Conservation (phyloP, 2,888 invertebrate species). For the Trichopoda pennipes region DNA sequence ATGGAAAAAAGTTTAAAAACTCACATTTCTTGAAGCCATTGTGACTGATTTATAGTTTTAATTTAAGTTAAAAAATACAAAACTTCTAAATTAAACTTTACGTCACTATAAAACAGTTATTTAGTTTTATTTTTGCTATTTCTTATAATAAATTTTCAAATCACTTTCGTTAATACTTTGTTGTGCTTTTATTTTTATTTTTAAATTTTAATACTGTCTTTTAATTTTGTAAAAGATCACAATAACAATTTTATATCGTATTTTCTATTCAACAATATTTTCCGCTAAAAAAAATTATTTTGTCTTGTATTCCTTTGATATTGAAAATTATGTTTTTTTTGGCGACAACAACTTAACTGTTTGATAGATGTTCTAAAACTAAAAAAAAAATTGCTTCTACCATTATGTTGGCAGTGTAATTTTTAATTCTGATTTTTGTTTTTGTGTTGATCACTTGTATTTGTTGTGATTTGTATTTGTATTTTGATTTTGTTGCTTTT, state of each 20-base stretch:
- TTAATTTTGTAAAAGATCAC: neutral
- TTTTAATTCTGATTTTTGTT: constrained; percentile 42
- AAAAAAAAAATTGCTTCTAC: constrained; percentile 70
- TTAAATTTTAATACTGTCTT: constrained; percentile 32
- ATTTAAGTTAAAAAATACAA: neutral
- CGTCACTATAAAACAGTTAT: too few species aligned
- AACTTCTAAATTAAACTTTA: too few species aligned
- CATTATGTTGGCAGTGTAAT: constrained; percentile 19
- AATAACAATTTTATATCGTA: constrained; percentile 31
- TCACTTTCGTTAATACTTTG: constrained; percentile 37
- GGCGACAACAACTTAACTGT: constrained; percentile 77
- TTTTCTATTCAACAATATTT: constrained; percentile 10
- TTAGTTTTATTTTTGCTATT: too few species aligned
- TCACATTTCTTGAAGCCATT: constrained; percentile 77
- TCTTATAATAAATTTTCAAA: constrained; percentile 14
- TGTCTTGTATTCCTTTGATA: constrained; percentile 8
- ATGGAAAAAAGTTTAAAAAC: constrained; percentile 63
- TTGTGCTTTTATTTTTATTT: constrained; percentile 12
- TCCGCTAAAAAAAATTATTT: constrained; percentile 4
- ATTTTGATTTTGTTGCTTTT: constrained; percentile 25
- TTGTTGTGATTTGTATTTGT: constrained; percentile 44
- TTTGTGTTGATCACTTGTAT: constrained; percentile 53
- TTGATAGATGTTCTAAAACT: constrained; percentile 75
- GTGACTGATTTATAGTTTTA: constrained; percentile 49
- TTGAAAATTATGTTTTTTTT: constrained; percentile 29